Conservation (phyloP, 1,140 invertebrate genomes). For the Aphelinus certus region DNA sequence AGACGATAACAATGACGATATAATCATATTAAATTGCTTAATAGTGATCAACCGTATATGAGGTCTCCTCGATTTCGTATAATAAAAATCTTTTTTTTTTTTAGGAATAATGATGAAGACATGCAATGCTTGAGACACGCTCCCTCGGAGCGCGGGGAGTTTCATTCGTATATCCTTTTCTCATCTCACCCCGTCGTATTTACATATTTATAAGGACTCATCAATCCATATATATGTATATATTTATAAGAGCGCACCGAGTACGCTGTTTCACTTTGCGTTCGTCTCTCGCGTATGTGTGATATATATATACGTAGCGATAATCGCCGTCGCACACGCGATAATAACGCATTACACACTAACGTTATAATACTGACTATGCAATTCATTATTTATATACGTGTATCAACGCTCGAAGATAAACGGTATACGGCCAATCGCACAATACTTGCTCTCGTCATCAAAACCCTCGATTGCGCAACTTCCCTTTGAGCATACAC, state of each 20-base stretch:
- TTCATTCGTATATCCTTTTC: constrained; percentile 27
- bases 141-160: background rate
- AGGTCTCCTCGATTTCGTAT: constrained; percentile 13
- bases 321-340: constrained; percentile 17
- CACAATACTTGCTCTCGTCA: too few species aligned
- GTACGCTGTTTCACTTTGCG: background rate
- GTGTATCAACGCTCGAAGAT: background rate
- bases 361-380: constrained; percentile 18
- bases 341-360: constrained; percentile 16
- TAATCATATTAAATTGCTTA: constrained; percentile 41
- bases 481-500: too few species aligned
- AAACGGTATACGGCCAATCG: too few species aligned
- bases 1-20: constrained; percentile 45
- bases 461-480: too few species aligned
- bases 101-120: constrained; percentile 35
- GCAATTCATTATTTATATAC: background rate
- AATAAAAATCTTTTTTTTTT: constrained; percentile 24
- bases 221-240: constrained; percentile 21
- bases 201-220: constrained; percentile 35
- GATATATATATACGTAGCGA: constrained; percentile 11
- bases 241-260: background rate
- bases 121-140: constrained; percentile 4
- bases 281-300: constrained; percentile 7
- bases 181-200: constrained; percentile 5
- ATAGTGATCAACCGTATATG: constrained; percentile 42